Evolutionary conservation across 2,797 vertebrate species (phyloP).

Genomic region (Aotus griseimembra): DNA sequence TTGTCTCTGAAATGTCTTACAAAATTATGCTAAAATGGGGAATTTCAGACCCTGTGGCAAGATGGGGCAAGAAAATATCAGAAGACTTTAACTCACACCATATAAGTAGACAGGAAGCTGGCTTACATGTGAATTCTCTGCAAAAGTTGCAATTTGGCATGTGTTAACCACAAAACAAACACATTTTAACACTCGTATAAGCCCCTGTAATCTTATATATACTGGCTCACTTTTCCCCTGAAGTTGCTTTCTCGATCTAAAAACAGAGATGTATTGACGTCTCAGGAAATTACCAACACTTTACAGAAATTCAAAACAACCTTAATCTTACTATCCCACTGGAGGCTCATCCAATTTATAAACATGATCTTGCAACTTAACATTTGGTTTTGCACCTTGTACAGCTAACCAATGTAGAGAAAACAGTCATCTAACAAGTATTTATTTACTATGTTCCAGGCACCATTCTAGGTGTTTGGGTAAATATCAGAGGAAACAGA

Average conservation of each 20-base stretch:
- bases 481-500: not conserved
- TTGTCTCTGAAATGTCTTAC: not conserved
- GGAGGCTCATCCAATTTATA: not conserved
- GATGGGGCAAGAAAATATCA: not conserved
- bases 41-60: not conserved
- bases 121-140: not conserved
- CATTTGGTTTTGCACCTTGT: not conserved
- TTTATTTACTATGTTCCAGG: slow-evolving; percentile 8
- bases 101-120: not conserved
- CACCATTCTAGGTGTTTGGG: not conserved
- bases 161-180: not conserved
- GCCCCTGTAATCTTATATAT: not conserved
- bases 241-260: not conserved
- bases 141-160: not conserved
- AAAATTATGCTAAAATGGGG: not conserved
- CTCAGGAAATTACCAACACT: not conserved
- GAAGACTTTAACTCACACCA: not conserved
- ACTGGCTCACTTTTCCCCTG: not conserved
- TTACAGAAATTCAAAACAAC: not conserved
- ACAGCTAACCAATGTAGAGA: not conserved
- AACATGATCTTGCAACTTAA: not conserved
- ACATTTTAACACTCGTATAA: not conserved
- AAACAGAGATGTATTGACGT: not conserved
- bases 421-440: not conserved
- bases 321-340: not conserved